These are phyloP conservation scores for human DNA, from an alignment of 2,113 vertebrate species.

Conservation along the genomic window GRCh38 chr1:147645501-147646000, in stretches of 20 bases:
- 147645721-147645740: not conserved
- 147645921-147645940: not conserved
- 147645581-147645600: not conserved
- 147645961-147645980: not conserved
- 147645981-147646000: not conserved
- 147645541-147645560: not conserved
- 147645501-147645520: not conserved
- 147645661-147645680: not conserved
- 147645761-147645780: not conserved
- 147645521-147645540: not conserved
- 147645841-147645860: not conserved
- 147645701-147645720: not conserved
- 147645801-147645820: not conserved
- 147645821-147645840: not conserved
- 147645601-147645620: not conserved
- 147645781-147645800: not conserved
- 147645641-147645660: slow-evolving; percentile 12
- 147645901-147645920: not conserved
- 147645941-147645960: not conserved
- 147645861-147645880: not conserved
- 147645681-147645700: not conserved
- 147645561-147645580: not conserved
- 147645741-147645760: not conserved
- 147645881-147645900: not conserved
- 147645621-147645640: not conserved